These are phyloP conservation scores for Drosophila formosana DNA, from an alignment of 2,888 invertebrate genomes.

Conservation along the genomic window DNA sequence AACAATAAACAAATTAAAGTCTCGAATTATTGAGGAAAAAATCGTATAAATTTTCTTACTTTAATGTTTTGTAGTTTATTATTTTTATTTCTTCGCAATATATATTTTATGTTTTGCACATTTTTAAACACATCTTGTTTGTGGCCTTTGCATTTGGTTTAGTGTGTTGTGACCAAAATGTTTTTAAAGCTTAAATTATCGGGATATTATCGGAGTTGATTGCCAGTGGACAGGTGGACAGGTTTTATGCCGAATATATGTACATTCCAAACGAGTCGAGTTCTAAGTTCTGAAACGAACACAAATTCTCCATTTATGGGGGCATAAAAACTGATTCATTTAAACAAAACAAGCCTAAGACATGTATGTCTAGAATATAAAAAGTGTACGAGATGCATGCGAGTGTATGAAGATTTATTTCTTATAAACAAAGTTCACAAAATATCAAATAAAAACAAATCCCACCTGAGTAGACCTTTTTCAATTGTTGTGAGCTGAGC, in stretches of 20 bases:
- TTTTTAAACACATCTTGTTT: not conserved
- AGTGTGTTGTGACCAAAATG: not conserved
- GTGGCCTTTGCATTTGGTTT: not conserved
- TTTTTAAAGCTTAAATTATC: not conserved
- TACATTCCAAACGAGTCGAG: not conserved
- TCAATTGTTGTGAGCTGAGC: not conserved
- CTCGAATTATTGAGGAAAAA: too few species aligned
- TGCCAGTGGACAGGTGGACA: not conserved
- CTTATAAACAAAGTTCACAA: not conserved
- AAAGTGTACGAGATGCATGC: not conserved
- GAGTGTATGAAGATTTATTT: not conserved
- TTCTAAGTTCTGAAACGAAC: not conserved
- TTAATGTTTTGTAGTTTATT: too few species aligned
- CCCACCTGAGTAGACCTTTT: not conserved
- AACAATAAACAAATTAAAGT: too few species aligned
- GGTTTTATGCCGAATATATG: not conserved
- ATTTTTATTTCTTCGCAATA: too few species aligned
- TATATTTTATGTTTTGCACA: not conserved
- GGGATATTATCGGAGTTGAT: not conserved
- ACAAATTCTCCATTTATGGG: conserved; percentile 1
- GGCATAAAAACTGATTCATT: not conserved
- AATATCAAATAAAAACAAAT: not conserved
- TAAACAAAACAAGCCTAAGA: not conserved
- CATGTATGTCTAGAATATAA: not conserved
- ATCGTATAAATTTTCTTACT: too few species aligned